Evolutionary conservation across 2,797 vertebrate genomes (phyloP).

Genomic region (Labroides dimidiatus): DNA sequence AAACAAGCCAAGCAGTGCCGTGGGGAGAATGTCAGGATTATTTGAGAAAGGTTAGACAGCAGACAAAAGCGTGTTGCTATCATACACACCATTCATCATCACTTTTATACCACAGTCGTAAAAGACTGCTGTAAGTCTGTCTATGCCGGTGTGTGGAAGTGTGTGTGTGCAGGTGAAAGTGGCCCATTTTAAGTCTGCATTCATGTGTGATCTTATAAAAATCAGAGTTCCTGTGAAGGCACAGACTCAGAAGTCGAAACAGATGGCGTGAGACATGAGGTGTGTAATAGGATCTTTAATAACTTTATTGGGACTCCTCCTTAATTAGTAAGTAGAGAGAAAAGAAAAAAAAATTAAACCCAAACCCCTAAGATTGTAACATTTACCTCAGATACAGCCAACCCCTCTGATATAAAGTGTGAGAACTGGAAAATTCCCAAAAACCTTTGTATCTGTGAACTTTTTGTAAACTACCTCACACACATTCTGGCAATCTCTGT

Average conservation of each 20-base stretch:
- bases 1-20: conserved; percentile 36
- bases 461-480: too few species aligned
- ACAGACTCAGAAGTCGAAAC: background rate
- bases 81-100: conserved; percentile 53
- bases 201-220: background rate
- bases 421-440: too few species aligned
- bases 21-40: conserved; percentile 61
- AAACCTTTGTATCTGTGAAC: too few species aligned
- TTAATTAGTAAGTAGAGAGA: too few species aligned
- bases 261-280: background rate
- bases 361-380: too few species aligned
- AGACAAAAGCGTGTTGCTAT: conserved; percentile 40
- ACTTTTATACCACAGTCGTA: conserved; percentile 23
- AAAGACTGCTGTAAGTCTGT: background rate
- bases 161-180: background rate
- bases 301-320: too few species aligned
- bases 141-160: background rate
- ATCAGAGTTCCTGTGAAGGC: too few species aligned
- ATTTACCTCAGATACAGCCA: too few species aligned
- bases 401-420: too few species aligned
- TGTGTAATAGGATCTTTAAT: background rate
- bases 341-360: too few species aligned
- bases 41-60: conserved; percentile 69
- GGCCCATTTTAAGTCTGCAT: background rate
- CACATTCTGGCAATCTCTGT: too few species aligned